These are phyloP conservation scores for Anoplophora glabripennis DNA, from an alignment of 1,140 invertebrate species.

Conservation along the genomic window DNA sequence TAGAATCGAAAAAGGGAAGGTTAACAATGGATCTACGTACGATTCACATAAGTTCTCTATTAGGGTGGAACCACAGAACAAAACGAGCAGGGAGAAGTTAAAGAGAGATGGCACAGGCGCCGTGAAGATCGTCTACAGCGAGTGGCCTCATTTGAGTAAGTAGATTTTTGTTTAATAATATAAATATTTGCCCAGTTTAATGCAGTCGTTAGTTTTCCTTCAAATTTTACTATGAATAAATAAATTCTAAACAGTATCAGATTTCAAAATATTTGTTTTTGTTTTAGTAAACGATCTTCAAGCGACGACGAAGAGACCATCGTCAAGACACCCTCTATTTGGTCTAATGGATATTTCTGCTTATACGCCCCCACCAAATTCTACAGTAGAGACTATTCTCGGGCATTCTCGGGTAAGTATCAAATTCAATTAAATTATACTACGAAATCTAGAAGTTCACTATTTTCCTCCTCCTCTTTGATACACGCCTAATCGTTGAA, in stretches of 20 bases:
- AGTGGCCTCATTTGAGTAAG: constrained; percentile 59
- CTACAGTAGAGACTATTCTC: constrained; percentile 51
- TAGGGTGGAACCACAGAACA: constrained; percentile 52
- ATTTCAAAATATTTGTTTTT: too few species aligned
- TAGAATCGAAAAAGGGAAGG: constrained; percentile 39
- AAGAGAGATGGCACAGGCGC: constrained; percentile 46
- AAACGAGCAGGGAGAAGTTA: constrained; percentile 44
- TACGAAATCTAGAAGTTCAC: too few species aligned
- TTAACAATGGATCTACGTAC: constrained; percentile 45
- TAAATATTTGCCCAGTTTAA: too few species aligned
- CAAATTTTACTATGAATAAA: too few species aligned
- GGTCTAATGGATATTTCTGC: constrained; percentile 51
- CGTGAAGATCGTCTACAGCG: constrained; percentile 46
- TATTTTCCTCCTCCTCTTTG: too few species aligned
- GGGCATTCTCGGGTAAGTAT: constrained; percentile 56
- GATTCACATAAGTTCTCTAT: constrained; percentile 60
- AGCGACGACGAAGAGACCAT: constrained; percentile 42
- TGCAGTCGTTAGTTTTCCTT: too few species aligned
- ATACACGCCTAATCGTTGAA: too few species aligned
- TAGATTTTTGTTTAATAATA: constrained; percentile 18
- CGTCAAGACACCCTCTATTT: constrained; percentile 46
- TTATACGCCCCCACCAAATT: constrained; percentile 48
- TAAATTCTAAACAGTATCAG: too few species aligned
- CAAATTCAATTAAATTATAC: too few species aligned
- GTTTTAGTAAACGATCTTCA: constrained; percentile 58